phyloP scores from a whole-genome alignment of 2,113 vertebrate species.

The Microtus richardsoni region DNA sequence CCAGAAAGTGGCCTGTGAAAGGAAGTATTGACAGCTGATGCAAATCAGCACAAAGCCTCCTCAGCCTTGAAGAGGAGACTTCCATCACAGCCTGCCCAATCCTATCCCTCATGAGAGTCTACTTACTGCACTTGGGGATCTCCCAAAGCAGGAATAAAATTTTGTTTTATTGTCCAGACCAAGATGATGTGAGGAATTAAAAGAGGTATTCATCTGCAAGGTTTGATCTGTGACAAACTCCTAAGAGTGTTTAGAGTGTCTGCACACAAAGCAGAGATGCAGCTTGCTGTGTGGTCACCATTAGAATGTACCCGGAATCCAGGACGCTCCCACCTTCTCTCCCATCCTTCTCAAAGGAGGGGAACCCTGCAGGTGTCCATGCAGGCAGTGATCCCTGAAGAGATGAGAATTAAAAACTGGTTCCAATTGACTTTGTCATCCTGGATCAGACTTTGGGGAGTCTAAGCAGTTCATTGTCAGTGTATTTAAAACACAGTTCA shows the following conservation, averaged over 20 bases:
- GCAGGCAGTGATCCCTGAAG: not conserved
- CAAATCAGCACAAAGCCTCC: not conserved
- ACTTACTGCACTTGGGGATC: not conserved
- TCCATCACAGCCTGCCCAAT: too few relatives aligned
- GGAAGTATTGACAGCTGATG: too few relatives aligned
- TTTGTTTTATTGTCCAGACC: not conserved
- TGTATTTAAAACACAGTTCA: too few relatives aligned
- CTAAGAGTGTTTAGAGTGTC: too few relatives aligned
- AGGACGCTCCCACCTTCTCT: not conserved
- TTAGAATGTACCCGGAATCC: too few relatives aligned
- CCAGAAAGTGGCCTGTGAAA: not conserved
- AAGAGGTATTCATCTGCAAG: not conserved
- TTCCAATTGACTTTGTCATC: too few relatives aligned
- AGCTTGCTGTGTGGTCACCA: accelerated
- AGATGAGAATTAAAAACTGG: not conserved
- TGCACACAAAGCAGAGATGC: too few relatives aligned
- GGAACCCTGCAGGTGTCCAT: not conserved
- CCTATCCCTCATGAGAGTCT: not conserved
- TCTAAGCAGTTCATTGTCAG: too few relatives aligned
- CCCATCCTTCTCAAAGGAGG: not conserved
- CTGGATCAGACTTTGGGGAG: too few relatives aligned
- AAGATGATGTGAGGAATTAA: not conserved
- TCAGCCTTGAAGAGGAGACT: not conserved
- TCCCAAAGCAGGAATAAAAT: not conserved
- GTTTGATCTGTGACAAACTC: not conserved